Evolutionary conservation across 2,888 invertebrate genomes (phyloP).

Genomic region (Neuroscelio doddi): DNA sequence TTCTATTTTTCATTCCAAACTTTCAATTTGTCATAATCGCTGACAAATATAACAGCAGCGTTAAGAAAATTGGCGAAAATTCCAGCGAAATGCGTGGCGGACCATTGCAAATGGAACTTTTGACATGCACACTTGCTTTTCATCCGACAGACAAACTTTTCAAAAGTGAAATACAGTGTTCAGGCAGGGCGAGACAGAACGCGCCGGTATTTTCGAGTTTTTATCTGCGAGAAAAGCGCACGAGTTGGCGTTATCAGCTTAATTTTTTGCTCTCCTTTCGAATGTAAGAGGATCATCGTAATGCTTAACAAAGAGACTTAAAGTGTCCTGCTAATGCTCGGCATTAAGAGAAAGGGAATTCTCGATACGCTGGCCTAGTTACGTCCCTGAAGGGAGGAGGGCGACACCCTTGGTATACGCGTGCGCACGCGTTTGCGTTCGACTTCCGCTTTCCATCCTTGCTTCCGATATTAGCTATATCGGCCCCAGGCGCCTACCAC

Average conservation of each 20-base stretch:
- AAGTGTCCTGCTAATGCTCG: conserved; percentile 41
- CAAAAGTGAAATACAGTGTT: no score
- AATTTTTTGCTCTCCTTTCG: conserved; percentile 3
- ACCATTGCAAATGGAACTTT: no score
- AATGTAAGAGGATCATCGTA: conserved; percentile 33
- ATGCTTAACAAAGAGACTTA: conserved; percentile 40
- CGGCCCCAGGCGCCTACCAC: conserved; percentile 40
- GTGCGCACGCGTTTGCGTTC: conserved; percentile 46
- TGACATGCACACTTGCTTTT: no score
- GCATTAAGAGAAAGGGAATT: conserved; percentile 34
- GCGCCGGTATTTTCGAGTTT: conserved; percentile 1
- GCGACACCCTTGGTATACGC: conserved; percentile 15
- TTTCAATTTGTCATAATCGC: no score
- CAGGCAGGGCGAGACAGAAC: no score
- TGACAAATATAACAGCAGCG: no score
- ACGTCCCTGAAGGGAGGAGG: conserved; percentile 29
- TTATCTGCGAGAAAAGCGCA: neutral
- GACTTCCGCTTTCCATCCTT: conserved; percentile 43
- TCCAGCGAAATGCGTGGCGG: no score
- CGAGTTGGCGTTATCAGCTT: neutral
- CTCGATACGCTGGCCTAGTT: conserved; percentile 25
- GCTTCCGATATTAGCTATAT: conserved; percentile 48
- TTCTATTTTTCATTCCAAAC: no score
- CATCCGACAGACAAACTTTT: no score
- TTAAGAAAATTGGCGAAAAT: no score